A percentile compares a stretch with the other conserved stretches of the same genome.
phyloP scores from a whole-genome alignment of 1,140 invertebrate species.

The Drosophila pachea region DNA sequence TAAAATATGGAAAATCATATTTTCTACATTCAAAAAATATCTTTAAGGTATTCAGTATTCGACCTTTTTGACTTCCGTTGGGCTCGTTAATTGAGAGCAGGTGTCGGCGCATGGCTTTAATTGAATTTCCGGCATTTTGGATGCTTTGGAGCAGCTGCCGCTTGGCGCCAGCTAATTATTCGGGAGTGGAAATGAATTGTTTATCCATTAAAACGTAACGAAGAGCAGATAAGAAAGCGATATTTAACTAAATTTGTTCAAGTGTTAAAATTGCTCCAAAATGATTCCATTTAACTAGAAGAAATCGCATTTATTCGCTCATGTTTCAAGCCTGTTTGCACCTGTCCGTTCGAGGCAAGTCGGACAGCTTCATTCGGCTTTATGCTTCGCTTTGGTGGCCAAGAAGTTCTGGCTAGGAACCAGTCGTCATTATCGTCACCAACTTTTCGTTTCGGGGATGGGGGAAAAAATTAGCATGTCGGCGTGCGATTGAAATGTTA shows the following conservation, averaged over 20 bases:
- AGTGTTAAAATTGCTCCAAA: not conserved
- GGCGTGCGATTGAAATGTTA: constrained; percentile 50
- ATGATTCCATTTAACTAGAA: not conserved
- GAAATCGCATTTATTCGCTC: not conserved
- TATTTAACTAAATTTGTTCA: not conserved
- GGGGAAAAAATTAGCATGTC: constrained; percentile 34
- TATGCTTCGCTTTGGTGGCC: constrained; percentile 6
- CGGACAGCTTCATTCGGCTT: constrained; percentile 10
- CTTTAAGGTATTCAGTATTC: not conserved
- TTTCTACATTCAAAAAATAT: too few relatives aligned
- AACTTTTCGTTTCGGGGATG: constrained; percentile 4
- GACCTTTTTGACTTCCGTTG: constrained; percentile 1
- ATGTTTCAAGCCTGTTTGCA: constrained; percentile 5
- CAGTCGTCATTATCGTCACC: constrained; percentile 36
- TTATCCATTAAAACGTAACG: not conserved
- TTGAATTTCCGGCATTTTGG: constrained; percentile 32
- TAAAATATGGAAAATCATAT: too few relatives aligned
- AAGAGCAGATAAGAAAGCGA: not conserved
- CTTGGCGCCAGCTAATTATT: constrained; percentile 16
- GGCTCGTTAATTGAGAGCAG: constrained; percentile 26
- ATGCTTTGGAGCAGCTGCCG: constrained; percentile 19
- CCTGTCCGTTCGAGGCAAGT: constrained; percentile 19
- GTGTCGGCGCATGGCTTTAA: constrained; percentile 27
- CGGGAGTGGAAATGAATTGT: constrained; percentile 15
- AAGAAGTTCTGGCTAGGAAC: constrained; percentile 20